Conservation (phyloP, 2,888 invertebrate genomes). For the Leptopilina myrica region DNA sequence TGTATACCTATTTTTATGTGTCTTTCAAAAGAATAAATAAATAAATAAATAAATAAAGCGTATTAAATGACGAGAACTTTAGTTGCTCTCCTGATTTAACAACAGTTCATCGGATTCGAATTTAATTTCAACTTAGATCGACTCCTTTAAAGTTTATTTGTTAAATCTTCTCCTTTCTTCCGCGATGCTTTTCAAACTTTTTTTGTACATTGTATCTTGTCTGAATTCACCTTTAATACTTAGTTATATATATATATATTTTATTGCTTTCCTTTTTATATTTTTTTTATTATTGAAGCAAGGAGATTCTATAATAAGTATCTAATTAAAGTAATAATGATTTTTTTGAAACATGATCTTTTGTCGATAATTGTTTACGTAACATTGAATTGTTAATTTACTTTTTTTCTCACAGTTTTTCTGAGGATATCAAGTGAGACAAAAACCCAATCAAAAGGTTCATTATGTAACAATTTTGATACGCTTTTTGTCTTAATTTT, state of each 20-base stretch:
- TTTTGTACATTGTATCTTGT: background rate
- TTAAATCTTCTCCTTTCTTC: background rate
- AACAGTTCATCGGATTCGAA: slow-evolving; percentile 17
- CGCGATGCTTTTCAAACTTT: slow-evolving; percentile 10
- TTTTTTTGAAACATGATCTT: background rate
- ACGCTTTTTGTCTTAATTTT: no score
- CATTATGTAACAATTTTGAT: no score
- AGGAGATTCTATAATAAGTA: background rate
- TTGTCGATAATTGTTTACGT: no score
- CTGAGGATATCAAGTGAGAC: no score
- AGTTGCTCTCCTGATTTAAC: slow-evolving; percentile 1
- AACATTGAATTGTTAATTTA: no score
- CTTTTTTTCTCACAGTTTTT: no score
- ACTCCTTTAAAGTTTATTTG: slow-evolving; percentile 17
- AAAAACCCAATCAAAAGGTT: no score
- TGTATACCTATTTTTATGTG: no score
- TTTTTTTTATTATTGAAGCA: background rate
- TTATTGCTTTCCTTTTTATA: no score
- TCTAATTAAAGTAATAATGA: background rate
- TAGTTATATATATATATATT: background rate
- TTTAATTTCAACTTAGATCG: slow-evolving; percentile 18
- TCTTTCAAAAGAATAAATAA: no score
- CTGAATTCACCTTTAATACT: background rate
- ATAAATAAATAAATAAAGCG: no score
- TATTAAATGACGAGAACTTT: no score